These are phyloP conservation scores for Dendrocincla fuliginosa DNA, from an alignment of 2,797 vertebrate genomes.

Conservation along the genomic window DNA sequence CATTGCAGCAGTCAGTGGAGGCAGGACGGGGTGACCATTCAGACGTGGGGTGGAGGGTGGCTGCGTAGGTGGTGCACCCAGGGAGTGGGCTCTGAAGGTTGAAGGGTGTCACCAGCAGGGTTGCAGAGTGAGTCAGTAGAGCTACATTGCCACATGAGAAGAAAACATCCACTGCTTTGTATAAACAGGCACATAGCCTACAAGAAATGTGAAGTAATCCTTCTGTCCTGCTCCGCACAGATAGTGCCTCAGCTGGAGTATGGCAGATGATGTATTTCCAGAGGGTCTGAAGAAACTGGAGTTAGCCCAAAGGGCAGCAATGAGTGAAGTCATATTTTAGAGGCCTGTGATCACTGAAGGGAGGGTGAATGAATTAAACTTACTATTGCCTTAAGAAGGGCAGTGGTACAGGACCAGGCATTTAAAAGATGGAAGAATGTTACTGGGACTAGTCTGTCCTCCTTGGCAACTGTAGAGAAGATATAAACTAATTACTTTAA, in stretches of 20 bases:
- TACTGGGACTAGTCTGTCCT: not conserved
- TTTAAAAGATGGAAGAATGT: not conserved
- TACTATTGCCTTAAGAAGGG: not conserved
- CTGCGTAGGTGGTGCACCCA: accelerated
- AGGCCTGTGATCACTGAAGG: not conserved
- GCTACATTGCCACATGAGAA: not conserved
- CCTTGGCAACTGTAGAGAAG: not conserved
- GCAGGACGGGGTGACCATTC: not conserved
- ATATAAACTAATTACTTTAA: not conserved
- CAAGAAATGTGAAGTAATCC: not conserved
- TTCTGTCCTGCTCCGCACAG: not conserved
- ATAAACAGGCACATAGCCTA: not conserved
- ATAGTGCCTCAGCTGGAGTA: not conserved
- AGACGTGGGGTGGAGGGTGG: accelerated
- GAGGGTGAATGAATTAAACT: not conserved
- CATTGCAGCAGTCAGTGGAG: not conserved
- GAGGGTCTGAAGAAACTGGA: not conserved
- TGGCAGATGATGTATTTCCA: accelerated
- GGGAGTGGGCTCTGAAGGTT: not conserved
- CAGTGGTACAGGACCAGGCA: not conserved
- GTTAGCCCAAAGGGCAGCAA: not conserved
- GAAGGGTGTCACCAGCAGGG: not conserved
- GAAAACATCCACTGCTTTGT: not conserved
- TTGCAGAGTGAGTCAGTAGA: not conserved
- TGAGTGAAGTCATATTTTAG: not conserved